Base-by-base conservation (phyloP, 92 coral and sea anemone species). In the Phenganax subtilis region DNA sequence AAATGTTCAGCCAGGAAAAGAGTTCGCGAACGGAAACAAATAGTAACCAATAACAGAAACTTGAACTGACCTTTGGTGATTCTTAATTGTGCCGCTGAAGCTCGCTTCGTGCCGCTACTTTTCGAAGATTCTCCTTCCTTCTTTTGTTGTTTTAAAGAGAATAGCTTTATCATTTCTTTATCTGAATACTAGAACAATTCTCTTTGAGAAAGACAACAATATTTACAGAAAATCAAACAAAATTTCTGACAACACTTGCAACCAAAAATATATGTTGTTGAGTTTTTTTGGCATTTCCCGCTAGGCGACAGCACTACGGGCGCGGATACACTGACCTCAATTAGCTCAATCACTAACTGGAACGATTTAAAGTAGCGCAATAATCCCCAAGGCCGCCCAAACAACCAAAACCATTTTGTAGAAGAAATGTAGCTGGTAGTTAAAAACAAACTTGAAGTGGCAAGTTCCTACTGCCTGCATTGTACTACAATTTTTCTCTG, bases 71-170 rank as follows among this genome's bases (percentile, higher is more conserved):
- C 98, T 94, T 91, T 94, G 58, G 93, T 90, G 80, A 94, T 90
- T 88, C 98, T 88, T 81, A 94, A 82, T 80, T 92, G 97, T 51
- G 98, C 98, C 55, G 98, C 98, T 80, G 98, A 94, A 86, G 98
- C 98, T 88, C 98, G 87, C 83, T 94, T 94, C 37, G 90, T 63
- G 62, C 98, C 98, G 82, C 89, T 89, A 37, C 82, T 67, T 84
- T 89, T 94, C 54, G 98, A 89, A 64, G 97, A 92, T 73, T 94
- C 98, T 57, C 98, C 98, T 80, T 94, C 98, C 77, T 94, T 94
- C 86, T 94, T 94, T 77, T 94, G 98, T 87, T 94, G 96, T 81
- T 94, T 94, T 51, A 94, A 89, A 60, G 96, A 88, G 81, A 94
- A 94, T 80, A 94, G 91, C 85, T 89, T 94, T 86, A 94, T 94